Percentiles rank a stretch among this genome's conserved stretches.
These are phyloP conservation scores for Ammospiza nelsoni DNA, from an alignment of 2,113 vertebrate genomes.

Conservation along the genomic window DNA sequence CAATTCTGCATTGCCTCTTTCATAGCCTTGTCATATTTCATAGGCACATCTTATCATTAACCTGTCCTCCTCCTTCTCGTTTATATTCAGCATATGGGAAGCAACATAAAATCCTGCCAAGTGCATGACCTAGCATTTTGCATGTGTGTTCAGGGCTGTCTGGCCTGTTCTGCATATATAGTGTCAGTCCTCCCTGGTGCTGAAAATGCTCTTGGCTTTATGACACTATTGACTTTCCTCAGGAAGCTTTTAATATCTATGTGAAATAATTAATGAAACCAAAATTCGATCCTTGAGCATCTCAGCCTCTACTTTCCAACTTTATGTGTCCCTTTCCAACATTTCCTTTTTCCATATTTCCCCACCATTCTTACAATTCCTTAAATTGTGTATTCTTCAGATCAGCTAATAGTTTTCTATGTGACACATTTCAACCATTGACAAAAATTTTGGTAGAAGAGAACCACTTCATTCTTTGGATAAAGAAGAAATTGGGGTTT, in stretches of 20 bases:
- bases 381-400: not conserved
- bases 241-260: not conserved
- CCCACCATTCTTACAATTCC: not conserved
- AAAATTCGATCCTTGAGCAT: not conserved
- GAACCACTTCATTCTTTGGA: not conserved
- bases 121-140: slow-evolving; percentile 34
- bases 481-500: not conserved
- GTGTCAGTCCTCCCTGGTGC: not conserved
- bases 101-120: slow-evolving; percentile 26
- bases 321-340: not conserved
- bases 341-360: not conserved
- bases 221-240: not conserved
- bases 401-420: not conserved
- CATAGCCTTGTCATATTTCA: not conserved
- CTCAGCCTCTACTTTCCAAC: not conserved
- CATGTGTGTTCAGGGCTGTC: not conserved
- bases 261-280: not conserved
- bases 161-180: not conserved
- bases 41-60: not conserved
- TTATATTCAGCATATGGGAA: not conserved
- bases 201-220: not conserved
- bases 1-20: not conserved
- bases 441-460: not conserved
- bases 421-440: not conserved
- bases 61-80: not conserved